These are phyloP conservation scores for Allolobophora icterica DNA, from an alignment of 2,888 invertebrate species.

Conservation along the genomic window DNA sequence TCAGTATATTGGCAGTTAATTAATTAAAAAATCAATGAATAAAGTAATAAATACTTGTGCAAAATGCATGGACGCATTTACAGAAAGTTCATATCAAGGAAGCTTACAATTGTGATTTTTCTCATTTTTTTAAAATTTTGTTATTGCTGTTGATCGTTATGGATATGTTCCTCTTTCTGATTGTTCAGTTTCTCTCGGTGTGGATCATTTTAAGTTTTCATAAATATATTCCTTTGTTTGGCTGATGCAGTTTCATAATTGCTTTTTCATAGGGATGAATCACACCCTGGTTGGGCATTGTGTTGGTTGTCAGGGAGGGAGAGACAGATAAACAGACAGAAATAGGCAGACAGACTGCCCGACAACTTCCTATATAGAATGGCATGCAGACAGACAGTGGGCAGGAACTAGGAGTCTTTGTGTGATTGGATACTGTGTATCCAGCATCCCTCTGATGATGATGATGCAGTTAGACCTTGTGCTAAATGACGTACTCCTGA, in stretches of 20 bases:
- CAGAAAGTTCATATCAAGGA: neutral
- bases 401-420: neutral
- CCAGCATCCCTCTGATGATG: neutral
- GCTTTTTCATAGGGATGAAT: neutral
- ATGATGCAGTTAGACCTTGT: neutral
- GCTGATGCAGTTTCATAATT: neutral
- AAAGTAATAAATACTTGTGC: neutral
- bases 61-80: neutral
- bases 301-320: neutral
- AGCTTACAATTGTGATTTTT: neutral
- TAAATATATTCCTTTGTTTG: neutral
- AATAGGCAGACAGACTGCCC: neutral
- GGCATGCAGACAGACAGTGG: conserved; percentile 13
- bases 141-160: neutral
- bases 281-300: neutral
- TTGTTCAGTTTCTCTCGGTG: neutral
- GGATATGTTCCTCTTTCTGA: neutral
- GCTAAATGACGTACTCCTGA: neutral
- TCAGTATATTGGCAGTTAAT: neutral
- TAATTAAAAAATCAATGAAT: neutral
- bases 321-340: neutral
- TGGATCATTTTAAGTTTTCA: neutral
- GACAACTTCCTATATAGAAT: too few relatives aligned
- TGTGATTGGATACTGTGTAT: conserved; percentile 17
- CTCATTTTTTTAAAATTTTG: neutral